Percentiles rank a stretch among this genome's conserved stretches.
These are phyloP conservation scores for Ophioninae sp. DNA, from an alignment of 2,888 invertebrate species.

Conservation along the genomic window DNA sequence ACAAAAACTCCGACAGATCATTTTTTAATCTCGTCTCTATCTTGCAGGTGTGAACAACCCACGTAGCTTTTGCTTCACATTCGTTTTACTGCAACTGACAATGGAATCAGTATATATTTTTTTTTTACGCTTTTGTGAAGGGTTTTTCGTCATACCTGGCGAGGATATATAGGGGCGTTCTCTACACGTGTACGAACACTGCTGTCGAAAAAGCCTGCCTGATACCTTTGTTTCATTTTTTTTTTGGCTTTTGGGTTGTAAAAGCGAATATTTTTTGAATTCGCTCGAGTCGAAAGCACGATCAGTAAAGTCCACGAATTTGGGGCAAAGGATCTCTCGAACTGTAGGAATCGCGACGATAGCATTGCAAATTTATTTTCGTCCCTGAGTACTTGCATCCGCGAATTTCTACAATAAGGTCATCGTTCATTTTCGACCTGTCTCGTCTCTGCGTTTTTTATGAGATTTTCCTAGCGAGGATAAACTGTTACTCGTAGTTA, in stretches of 20 bases:
- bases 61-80: conserved; percentile 7
- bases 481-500: too few relatives aligned
- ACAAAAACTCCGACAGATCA: background rate
- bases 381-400: background rate
- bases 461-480: too few relatives aligned
- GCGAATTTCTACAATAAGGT: background rate
- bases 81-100: background rate
- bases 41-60: background rate
- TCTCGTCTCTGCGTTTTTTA: too few relatives aligned
- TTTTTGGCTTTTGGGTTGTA: background rate
- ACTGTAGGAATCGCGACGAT: background rate
- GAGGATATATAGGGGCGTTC: background rate
- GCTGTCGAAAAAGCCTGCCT: background rate
- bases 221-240: background rate
- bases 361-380: background rate
- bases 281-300: background rate
- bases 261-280: background rate
- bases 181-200: background rate
- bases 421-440: too few relatives aligned
- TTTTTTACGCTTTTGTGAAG: background rate
- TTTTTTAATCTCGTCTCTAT: conserved; percentile 6
- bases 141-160: background rate
- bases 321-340: background rate
- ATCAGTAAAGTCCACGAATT: background rate
- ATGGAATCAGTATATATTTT: background rate